Evolutionary conservation across 2,888 invertebrate species (phyloP).

Genomic region (Ochropleura plecta): DNA sequence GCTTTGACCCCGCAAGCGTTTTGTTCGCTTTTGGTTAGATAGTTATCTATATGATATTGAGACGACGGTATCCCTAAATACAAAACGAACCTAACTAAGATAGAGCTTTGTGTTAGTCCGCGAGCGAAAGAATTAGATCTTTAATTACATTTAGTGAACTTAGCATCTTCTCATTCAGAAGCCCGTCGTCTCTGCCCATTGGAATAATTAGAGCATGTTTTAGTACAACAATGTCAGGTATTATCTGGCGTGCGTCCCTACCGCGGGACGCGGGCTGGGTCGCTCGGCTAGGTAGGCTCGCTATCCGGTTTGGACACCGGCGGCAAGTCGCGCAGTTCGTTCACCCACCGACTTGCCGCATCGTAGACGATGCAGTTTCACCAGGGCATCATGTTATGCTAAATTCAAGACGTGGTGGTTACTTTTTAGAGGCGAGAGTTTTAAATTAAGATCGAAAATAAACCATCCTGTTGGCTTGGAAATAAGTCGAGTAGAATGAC

Average conservation of each 20-base stretch:
- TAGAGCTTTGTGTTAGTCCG: background rate
- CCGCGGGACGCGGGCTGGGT: constrained; percentile 65
- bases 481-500: constrained; percentile 4
- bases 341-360: constrained; percentile 83
- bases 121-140: background rate
- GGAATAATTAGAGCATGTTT: constrained; percentile 72
- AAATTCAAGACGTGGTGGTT: constrained; percentile 61
- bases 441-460: constrained; percentile 15
- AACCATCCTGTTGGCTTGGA: constrained; percentile 2
- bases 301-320: constrained; percentile 87
- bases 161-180: constrained; percentile 14
- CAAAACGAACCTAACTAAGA: background rate
- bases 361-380: constrained; percentile 83
- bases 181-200: constrained; percentile 2
- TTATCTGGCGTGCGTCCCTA: constrained; percentile 65
- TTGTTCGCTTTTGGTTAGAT: background rate
- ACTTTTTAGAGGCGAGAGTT: constrained; percentile 44
- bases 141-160: constrained; percentile 13
- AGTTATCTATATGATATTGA: background rate
- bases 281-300: constrained; percentile 80
- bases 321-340: constrained; percentile 82
- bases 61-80: background rate
- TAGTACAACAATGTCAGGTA: constrained; percentile 67
- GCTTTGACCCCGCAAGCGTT: background rate
- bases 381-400: constrained; percentile 79